A percentile compares a stretch with the other conserved stretches of the same genome.
Evolutionary conservation across 2,113 vertebrate species (phyloP).

Genomic region (Notothenia coriiceps): DNA sequence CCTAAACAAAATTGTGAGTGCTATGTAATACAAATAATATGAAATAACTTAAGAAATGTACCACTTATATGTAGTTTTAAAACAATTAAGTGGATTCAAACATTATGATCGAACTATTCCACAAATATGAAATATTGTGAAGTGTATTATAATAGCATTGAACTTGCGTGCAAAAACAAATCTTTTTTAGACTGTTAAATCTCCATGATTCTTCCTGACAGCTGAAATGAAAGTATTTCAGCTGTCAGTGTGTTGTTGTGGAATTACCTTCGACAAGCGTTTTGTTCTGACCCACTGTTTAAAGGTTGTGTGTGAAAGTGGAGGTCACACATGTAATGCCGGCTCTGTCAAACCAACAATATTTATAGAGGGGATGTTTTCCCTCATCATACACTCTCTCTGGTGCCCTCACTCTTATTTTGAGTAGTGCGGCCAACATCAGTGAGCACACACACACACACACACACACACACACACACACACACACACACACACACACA

Average conservation of each 20-base stretch:
- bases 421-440: constrained; percentile 11
- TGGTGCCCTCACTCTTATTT: background rate
- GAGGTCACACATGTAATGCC: constrained; percentile 22
- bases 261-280: background rate
- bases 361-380: background rate
- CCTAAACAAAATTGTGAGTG: too few relatives aligned
- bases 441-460: constrained; percentile 7
- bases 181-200: too few relatives aligned
- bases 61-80: too few relatives aligned
- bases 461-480: constrained; percentile 7
- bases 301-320: constrained; percentile 26
- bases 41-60: too few relatives aligned
- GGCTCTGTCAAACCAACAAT: background rate
- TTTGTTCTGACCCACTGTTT: background rate
- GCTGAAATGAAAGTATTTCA: background rate
- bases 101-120: background rate
- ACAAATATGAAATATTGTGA: too few relatives aligned
- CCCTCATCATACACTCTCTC: background rate
- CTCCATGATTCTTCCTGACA: too few relatives aligned
- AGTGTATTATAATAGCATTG: too few relatives aligned
- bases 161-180: too few relatives aligned
- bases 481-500: background rate
- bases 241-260: background rate
- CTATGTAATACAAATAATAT: too few relatives aligned
- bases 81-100: background rate